These are phyloP conservation scores for Cremastinae sp. DNA, from an alignment of 2,888 invertebrate genomes.

Conservation along the genomic window DNA sequence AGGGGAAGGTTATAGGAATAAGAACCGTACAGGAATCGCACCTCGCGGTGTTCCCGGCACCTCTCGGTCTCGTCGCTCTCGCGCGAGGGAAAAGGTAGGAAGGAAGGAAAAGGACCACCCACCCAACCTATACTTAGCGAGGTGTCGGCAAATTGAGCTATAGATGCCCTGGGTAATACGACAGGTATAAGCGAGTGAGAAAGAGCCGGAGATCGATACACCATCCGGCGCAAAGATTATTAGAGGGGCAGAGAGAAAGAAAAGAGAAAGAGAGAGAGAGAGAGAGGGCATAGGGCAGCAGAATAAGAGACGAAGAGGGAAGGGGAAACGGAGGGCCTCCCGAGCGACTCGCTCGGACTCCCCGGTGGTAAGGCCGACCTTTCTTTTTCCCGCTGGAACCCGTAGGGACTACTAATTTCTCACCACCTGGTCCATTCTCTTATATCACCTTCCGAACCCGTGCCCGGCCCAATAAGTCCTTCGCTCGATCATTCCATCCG, in stretches of 20 bases:
- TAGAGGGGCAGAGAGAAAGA: constrained; percentile 63
- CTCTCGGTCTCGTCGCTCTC: constrained; percentile 24
- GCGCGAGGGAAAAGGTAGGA: constrained; percentile 53
- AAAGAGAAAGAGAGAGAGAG: no score
- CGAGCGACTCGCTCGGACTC: constrained; percentile 47
- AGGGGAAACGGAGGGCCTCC: constrained; percentile 15
- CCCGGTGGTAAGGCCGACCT: constrained; percentile 53
- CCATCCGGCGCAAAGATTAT: constrained; percentile 75
- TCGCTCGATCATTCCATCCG: constrained; percentile 61
- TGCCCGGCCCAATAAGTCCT: constrained; percentile 54
- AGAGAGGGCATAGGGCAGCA: no score
- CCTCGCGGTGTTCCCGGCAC: constrained; percentile 41
- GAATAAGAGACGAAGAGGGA: no score
- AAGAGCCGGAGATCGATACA: constrained; percentile 69
- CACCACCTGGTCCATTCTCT: constrained; percentile 76
- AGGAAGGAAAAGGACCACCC: constrained; percentile 72
- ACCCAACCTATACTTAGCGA: constrained; percentile 81
- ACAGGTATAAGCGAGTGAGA: constrained; percentile 65
- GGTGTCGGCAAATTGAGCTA: constrained; percentile 81
- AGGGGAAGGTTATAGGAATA: background rate
- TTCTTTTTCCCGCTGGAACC: constrained; percentile 53
- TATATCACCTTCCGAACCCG: constrained; percentile 57
- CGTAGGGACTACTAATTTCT: constrained; percentile 74
- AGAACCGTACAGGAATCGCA: constrained; percentile 34
- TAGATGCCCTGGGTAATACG: constrained; percentile 78